Conservation (phyloP, 2,113 vertebrate species). For the Balaenoptera acutorostrata region DNA sequence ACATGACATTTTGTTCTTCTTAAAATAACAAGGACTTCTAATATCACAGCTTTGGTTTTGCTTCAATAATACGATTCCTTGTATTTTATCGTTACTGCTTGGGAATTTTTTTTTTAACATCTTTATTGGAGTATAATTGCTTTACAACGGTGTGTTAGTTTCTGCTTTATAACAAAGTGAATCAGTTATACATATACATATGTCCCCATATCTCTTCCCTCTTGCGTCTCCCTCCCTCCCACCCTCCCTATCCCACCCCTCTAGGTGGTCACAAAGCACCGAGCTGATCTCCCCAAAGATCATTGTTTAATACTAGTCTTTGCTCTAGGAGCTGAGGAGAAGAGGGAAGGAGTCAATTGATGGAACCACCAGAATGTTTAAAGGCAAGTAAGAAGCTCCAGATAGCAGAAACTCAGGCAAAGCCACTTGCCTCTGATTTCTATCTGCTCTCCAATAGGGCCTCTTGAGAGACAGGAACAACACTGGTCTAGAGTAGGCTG, state of each 20-base stretch:
- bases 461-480: not conserved
- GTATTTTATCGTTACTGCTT: not conserved
- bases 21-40: constrained; percentile 42
- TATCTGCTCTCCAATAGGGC: not conserved
- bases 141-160: no score
- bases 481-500: not conserved
- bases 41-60: constrained; percentile 1
- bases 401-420: not conserved
- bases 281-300: no score
- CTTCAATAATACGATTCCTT: not conserved
- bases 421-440: not conserved
- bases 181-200: no score
- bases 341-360: not conserved
- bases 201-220: no score
- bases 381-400: not conserved
- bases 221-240: no score
- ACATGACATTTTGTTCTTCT: constrained; percentile 13
- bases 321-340: not conserved
- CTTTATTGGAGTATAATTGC: no score
- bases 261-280: no score
- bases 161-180: no score
- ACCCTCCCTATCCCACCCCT: no score
- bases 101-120: no score
- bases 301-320: not conserved
- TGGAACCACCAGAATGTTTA: not conserved